phyloP scores from a whole-genome alignment of 2,113 vertebrate species.

The Pyrgilauda ruficollis region DNA sequence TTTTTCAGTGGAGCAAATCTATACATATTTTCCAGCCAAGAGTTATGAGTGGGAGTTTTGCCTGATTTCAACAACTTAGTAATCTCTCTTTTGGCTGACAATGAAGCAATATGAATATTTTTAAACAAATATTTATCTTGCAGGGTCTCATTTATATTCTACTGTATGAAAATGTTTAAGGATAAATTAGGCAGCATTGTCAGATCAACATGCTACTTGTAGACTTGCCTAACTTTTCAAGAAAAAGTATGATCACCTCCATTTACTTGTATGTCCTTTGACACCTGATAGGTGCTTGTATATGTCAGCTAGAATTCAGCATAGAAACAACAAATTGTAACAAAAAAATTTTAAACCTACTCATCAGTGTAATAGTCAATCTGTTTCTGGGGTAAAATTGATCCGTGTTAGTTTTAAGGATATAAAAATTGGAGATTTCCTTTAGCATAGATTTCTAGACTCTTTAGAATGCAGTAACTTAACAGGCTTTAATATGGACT shows the following conservation, averaged over 20 bases:
- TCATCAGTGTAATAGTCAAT: background rate
- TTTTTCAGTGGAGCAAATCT: conserved; percentile 54
- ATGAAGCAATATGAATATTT: conserved; percentile 48
- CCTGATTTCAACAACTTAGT: conserved; percentile 53
- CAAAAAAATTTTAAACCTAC: background rate
- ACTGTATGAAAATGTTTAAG: conserved; percentile 27
- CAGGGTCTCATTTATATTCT: conserved; percentile 27
- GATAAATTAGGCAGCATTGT: conserved; percentile 28
- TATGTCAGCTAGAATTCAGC: background rate
- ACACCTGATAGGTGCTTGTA: background rate
- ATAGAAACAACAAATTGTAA: background rate
- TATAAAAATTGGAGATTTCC: background rate
- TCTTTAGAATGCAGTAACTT: background rate
- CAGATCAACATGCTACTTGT: background rate
- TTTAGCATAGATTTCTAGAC: background rate
- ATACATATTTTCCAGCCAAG: conserved; percentile 61
- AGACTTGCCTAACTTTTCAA: background rate
- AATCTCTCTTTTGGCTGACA: conserved; percentile 65
- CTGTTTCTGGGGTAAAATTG: background rate
- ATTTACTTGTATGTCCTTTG: background rate
- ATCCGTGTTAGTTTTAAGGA: background rate
- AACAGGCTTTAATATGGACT: background rate
- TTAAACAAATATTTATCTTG: conserved; percentile 63
- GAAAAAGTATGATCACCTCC: background rate
- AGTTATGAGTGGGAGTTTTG: conserved; percentile 58